A percentile compares a stretch with the other conserved stretches of the same genome.
Conservation (phyloP, 1,140 invertebrate species). For the Phocides pigmalion region DNA sequence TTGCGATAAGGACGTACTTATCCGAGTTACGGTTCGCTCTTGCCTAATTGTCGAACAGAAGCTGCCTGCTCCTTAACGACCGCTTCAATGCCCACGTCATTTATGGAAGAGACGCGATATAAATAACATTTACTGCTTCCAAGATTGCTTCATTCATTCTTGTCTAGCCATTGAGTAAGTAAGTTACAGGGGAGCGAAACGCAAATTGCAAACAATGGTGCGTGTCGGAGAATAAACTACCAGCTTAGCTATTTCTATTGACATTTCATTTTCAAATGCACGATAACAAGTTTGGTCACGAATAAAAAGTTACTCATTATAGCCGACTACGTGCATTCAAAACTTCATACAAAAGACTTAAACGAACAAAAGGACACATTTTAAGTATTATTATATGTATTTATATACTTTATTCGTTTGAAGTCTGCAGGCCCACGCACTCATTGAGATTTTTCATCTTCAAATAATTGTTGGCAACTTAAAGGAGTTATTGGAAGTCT, state of each 20-base stretch:
- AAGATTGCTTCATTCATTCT: slow-evolving; percentile 81
- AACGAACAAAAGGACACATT: neutral
- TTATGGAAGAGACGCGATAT: slow-evolving; percentile 74
- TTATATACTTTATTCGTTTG: too few relatives aligned
- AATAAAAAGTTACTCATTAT: slow-evolving; percentile 16
- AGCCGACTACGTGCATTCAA: neutral
- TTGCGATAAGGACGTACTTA: slow-evolving; percentile 58
- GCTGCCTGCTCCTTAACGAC: slow-evolving; percentile 65
- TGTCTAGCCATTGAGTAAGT: slow-evolving; percentile 71
- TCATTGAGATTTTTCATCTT: too few relatives aligned
- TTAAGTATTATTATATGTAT: too few relatives aligned
- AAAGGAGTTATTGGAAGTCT: too few relatives aligned
- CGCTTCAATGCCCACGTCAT: slow-evolving; percentile 53
- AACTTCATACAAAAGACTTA: slow-evolving; percentile 1
- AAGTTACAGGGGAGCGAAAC: slow-evolving; percentile 51
- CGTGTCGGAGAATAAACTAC: slow-evolving; percentile 62
- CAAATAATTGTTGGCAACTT: too few relatives aligned
- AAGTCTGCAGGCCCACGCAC: too few relatives aligned
- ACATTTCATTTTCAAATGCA: slow-evolving; percentile 59
- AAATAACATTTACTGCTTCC: slow-evolving; percentile 69
- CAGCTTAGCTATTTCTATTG: slow-evolving; percentile 58
- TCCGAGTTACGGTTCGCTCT: slow-evolving; percentile 33
- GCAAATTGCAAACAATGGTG: slow-evolving; percentile 67
- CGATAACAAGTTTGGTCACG: slow-evolving; percentile 10
- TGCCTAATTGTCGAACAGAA: slow-evolving; percentile 74